Evolutionary conservation across 2,797 vertebrate species (phyloP), one percentile per base, ranked within the genome.

Genomic region (Parauchenoglanis punctatus): DNA sequence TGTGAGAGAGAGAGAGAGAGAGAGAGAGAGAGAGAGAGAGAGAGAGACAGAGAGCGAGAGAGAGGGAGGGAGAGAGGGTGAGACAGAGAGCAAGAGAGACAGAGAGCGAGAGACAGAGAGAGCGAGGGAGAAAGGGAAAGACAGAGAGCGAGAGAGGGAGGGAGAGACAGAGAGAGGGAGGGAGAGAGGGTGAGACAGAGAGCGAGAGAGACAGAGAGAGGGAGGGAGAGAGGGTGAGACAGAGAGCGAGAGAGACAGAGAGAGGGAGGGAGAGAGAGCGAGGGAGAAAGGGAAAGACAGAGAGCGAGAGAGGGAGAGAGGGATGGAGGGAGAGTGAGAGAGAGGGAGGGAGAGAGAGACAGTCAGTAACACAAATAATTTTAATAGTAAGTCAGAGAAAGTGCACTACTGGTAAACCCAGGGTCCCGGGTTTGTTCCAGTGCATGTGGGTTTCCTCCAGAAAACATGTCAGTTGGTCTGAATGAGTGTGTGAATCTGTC

Each of bases 1-100:
- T 99, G 87, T 4, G 72, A 90, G 31, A 83, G 56, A 85, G 70
- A 86, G 54, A 56, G 44, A 63, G n/a, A 77, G 49, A 81, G 72
- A 56, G n/a, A 52, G 10, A 46, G 58, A 70, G 67, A 65, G 18
- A 28, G 58, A 61, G 17, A 89, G 61, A 89, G 35, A 83, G 7
- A 56, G 2, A 10, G 1, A 10, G 23, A 25, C 0, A 61, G 23
- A 8, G n/a, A 35, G n/a, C 1, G n/a, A 67, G n/a, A 67, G 10
- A 17, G n/a, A 13, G 3, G 28, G n/a, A 12, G 7, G 25, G 2
- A 63, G 1, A 2, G 23, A 25, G 6, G 25, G 59, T 7, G 20
- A 61, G 20, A 25, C 5, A 23, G 20, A 61, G 59, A 25, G 23
- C 23, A 20, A 61, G 23, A 25, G 6, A 1, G 3, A 61, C 20